Percentiles rank a stretch among this genome's conserved stretches.
phyloP scores from a whole-genome alignment of 2,888 invertebrate species.

The Selenia dentaria region DNA sequence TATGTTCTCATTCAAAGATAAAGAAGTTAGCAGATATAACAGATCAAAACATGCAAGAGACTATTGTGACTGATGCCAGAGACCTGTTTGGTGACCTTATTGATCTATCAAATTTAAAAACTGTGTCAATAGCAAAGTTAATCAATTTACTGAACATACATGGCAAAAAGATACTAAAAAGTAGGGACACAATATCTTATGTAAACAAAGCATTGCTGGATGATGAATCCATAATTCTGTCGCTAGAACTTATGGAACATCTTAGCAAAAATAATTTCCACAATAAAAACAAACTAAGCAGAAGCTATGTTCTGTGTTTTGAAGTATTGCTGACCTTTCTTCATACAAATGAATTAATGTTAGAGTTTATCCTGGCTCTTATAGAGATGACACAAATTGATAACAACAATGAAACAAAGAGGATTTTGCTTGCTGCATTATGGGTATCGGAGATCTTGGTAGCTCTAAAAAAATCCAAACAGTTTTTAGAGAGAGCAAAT shows the following conservation, averaged over 20 bases:
- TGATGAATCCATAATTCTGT: slow-evolving; percentile 65
- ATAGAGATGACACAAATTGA: slow-evolving; percentile 63
- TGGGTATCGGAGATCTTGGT: slow-evolving; percentile 81
- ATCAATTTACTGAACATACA: slow-evolving; percentile 52
- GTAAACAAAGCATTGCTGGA: slow-evolving; percentile 59
- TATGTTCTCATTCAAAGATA: slow-evolving; percentile 66
- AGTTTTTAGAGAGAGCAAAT: slow-evolving; percentile 52
- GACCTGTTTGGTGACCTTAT: slow-evolving; percentile 59
- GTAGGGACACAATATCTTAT: slow-evolving; percentile 40
- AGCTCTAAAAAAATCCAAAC: slow-evolving; percentile 66
- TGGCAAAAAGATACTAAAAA: slow-evolving; percentile 54
- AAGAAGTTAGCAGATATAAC: slow-evolving; percentile 67
- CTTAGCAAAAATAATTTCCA: slow-evolving; percentile 49
- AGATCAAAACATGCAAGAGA: slow-evolving; percentile 57
- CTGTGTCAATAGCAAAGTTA: slow-evolving; percentile 53
- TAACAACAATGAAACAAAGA: slow-evolving; percentile 48
- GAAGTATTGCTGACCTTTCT: slow-evolving; percentile 79
- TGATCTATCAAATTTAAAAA: slow-evolving; percentile 61
- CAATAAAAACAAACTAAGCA: slow-evolving; percentile 45
- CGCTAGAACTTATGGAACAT: slow-evolving; percentile 57
- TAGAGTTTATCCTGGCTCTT: slow-evolving; percentile 71
- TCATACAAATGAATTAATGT: slow-evolving; percentile 76
- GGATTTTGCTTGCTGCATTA: slow-evolving; percentile 70
- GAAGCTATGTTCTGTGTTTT: slow-evolving; percentile 75
- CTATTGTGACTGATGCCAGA: slow-evolving; percentile 61